Percentiles rank a stretch among this genome's conserved stretches.
These are phyloP conservation scores for Operophtera brumata DNA, from an alignment of 2,888 invertebrate genomes.

Conservation along the genomic window DNA sequence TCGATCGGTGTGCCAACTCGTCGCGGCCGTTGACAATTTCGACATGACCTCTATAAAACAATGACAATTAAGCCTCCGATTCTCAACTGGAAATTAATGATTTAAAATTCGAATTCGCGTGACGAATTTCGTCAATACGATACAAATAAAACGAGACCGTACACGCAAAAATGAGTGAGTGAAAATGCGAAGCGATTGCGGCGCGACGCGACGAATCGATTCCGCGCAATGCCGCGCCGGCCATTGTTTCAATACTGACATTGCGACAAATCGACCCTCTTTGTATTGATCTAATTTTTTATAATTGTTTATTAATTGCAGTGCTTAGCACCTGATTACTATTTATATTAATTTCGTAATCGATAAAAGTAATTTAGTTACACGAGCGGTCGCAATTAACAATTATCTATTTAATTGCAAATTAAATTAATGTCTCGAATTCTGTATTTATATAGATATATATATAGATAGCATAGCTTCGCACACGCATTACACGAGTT, in stretches of 20 bases:
- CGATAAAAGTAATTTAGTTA: slow-evolving; percentile 24
- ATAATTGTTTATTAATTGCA: slow-evolving; percentile 52
- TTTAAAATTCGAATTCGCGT: slow-evolving; percentile 49
- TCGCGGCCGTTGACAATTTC: slow-evolving; percentile 62
- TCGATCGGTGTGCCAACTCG: slow-evolving; percentile 63
- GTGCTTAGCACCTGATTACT: slow-evolving; percentile 36
- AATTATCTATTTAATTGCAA: slow-evolving; percentile 21
- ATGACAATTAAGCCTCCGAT: slow-evolving; percentile 58
- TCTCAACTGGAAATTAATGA: slow-evolving; percentile 48
- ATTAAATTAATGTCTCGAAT: slow-evolving; percentile 18
- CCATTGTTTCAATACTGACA: slow-evolving; percentile 56
- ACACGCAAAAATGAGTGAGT: slow-evolving; percentile 56
- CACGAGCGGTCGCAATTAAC: slow-evolving; percentile 24
- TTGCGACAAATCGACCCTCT: slow-evolving; percentile 59
- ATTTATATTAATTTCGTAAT: slow-evolving; percentile 32
- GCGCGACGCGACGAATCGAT: slow-evolving; percentile 69
- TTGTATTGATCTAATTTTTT: slow-evolving; percentile 66
- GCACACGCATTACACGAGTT: slow-evolving; percentile 10
- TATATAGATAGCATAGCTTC: slow-evolving; percentile 2
- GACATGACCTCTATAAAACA: slow-evolving; percentile 67
- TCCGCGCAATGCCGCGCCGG: slow-evolving; percentile 52
- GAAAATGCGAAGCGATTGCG: slow-evolving; percentile 60
- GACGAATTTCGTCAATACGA: slow-evolving; percentile 43
- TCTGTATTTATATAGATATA: slow-evolving; percentile 11
- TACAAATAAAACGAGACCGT: slow-evolving; percentile 56